Conservation (phyloP, 2,888 invertebrate species). For the Amphipyra tragopoginis region DNA sequence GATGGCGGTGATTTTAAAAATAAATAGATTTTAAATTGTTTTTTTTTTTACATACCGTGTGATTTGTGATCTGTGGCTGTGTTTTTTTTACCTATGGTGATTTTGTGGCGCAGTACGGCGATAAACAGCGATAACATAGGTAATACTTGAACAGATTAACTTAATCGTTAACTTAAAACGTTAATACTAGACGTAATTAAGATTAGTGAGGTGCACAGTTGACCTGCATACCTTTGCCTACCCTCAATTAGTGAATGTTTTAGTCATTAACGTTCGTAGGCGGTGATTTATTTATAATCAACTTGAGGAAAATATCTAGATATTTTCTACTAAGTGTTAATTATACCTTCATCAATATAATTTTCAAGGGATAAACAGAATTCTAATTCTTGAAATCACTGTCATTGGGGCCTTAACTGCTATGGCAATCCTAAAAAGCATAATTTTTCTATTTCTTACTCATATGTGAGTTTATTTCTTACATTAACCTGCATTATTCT, state of each 20-base stretch:
- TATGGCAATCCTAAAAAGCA: too few species aligned
- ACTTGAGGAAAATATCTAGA: background rate
- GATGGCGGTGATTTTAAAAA: slow-evolving; percentile 38
- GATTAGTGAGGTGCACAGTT: slow-evolving; percentile 44
- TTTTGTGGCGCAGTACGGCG: slow-evolving; percentile 48
- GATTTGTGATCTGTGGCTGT: slow-evolving; percentile 27
- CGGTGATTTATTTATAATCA: background rate
- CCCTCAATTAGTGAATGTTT: slow-evolving; percentile 25
- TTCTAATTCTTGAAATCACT: too few species aligned
- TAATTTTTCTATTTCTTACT: too few species aligned
- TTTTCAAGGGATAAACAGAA: too few species aligned
- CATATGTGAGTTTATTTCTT: too few species aligned
- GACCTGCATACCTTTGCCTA: slow-evolving; percentile 52
- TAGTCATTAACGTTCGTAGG: slow-evolving; percentile 20
- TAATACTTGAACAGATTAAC: slow-evolving; percentile 45
- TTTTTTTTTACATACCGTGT: slow-evolving; percentile 11
- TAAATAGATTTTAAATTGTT: slow-evolving; percentile 9
- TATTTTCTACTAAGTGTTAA: too few species aligned
- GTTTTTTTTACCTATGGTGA: slow-evolving; percentile 45
- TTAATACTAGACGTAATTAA: slow-evolving; percentile 50
- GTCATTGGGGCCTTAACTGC: too few species aligned
- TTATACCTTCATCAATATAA: background rate
- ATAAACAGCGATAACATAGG: slow-evolving; percentile 56
- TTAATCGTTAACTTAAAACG: too few species aligned
- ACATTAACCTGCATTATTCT: too few species aligned